Conservation (phyloP, 2,888 invertebrate species). For the Megalurothrips usitatus region DNA sequence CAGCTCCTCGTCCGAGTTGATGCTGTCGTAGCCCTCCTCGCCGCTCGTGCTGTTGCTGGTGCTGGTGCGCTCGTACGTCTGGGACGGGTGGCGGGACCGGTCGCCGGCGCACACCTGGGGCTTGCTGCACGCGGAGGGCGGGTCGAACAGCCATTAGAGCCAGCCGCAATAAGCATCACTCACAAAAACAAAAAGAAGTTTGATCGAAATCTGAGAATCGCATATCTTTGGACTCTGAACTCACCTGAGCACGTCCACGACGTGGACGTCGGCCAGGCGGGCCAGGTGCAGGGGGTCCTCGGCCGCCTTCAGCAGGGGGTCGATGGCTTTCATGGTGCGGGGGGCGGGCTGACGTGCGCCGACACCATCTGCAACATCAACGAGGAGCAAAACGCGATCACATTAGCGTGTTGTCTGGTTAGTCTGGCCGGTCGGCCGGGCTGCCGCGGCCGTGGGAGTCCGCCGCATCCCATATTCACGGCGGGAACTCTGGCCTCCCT, state of each 20-base stretch:
- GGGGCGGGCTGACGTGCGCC: not conserved
- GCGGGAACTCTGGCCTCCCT: too few species aligned
- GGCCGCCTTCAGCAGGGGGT: not conserved
- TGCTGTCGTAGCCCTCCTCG: conserved; percentile 25
- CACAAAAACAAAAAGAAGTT: too few species aligned
- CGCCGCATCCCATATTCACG: too few species aligned
- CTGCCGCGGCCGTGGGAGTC: too few species aligned
- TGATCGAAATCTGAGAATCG: too few species aligned
- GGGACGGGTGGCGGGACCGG: not conserved
- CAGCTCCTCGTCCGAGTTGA: conserved; percentile 25
- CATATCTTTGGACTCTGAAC: too few species aligned
- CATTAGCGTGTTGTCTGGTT: too few species aligned
- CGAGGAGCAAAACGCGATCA: not conserved
- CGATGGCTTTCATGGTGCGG: not conserved
- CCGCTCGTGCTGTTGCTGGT: conserved; percentile 22
- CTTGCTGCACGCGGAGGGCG: not conserved
- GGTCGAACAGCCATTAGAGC: not conserved
- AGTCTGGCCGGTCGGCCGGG: too few species aligned
- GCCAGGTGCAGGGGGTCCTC: conserved; percentile 11
- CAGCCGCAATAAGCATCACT: too few species aligned
- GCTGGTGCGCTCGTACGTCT: conserved; percentile 12
- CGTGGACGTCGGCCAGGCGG: not conserved
- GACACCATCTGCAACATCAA: not conserved
- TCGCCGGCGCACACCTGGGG: not conserved
- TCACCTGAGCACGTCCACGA: not conserved